Base-by-base conservation (phyloP, 2,888 invertebrate species). In the Sphinx pinastri region DNA sequence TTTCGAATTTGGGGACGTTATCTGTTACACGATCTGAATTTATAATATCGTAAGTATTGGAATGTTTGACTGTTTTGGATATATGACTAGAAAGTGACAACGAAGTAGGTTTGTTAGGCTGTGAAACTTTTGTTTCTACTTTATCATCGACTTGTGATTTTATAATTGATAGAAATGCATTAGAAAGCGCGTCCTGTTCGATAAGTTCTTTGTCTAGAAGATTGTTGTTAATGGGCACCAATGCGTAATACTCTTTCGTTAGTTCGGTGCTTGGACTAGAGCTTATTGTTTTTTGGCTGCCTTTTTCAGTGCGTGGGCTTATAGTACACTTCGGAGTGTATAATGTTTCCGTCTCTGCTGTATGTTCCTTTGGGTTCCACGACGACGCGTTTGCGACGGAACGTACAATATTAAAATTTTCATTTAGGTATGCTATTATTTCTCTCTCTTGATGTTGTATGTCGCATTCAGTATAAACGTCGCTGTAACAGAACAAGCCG, bases 111-210 rank as follows among this genome's bases (percentile, higher is more conserved):
- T 91, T 91, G 72, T 77, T 83, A 68, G 81, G 83, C 74, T 83
- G 84, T 55, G 79, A 72, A 70, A 73, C 76, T 72, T 83, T 81
- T 69, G 77, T 77, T 79, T 85, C 84, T 74, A 79, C 82, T 71
- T 80, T 72, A 74, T 84, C 81, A 70, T 82, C 83, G 71, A 80
- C 76, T 84, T 89, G 90, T 4, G 86, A 81, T 79, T 88, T 88
- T 78, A 89, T 90, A 72, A 94, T 94, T 71, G 90, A 91, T 72
- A 93, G 88, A 84, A 95, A 94, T 67, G 94, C 94, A 81, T 88
- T 87, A 58, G 94, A 93, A 55, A 95, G 85, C 60, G 87, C 92
- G 80, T 95, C 94, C 81, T 95, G 95, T 82, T 95, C 95, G 47
- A 86, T 90, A 19, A 95, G 86, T 81, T 95, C 95, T 79, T 90